phyloP scores from a whole-genome alignment of 1,140 invertebrate genomes.

The Plectrocnemia conspersa region DNA sequence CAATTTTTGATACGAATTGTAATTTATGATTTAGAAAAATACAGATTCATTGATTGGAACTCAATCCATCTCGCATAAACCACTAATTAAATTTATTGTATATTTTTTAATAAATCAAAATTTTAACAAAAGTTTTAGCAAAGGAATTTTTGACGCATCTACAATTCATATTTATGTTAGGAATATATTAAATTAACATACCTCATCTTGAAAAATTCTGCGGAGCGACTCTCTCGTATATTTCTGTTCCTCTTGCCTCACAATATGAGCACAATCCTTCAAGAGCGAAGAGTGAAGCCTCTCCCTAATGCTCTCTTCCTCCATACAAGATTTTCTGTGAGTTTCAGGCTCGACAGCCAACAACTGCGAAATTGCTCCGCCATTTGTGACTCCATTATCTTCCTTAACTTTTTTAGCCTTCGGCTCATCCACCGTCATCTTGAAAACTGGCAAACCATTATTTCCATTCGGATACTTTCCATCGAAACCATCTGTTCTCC shows the following conservation, averaged over 20 bases:
- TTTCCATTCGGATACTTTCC: neutral
- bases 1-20: no score
- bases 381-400: neutral
- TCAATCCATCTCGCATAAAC: no score
- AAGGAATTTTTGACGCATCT: no score
- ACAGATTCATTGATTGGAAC: no score
- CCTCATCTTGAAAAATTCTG: constrained; percentile 62
- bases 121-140: no score
- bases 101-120: no score
- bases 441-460: neutral
- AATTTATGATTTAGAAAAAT: no score
- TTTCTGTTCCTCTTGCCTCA: constrained; percentile 52
- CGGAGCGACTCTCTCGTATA: constrained; percentile 60
- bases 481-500: neutral
- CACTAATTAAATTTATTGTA: no score
- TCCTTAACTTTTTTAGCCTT: neutral
- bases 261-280: constrained; percentile 59
- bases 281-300: constrained; percentile 52
- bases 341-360: constrained; percentile 34
- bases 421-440: constrained; percentile 18
- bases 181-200: no score
- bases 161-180: no score
- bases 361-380: neutral
- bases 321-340: constrained; percentile 58
- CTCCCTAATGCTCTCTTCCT: constrained; percentile 60